Evolutionary conservation across 2,113 vertebrate genomes (phyloP), one percentile per base, ranked within the genome.

Genomic region (Heloderma charlesbogerti): DNA sequence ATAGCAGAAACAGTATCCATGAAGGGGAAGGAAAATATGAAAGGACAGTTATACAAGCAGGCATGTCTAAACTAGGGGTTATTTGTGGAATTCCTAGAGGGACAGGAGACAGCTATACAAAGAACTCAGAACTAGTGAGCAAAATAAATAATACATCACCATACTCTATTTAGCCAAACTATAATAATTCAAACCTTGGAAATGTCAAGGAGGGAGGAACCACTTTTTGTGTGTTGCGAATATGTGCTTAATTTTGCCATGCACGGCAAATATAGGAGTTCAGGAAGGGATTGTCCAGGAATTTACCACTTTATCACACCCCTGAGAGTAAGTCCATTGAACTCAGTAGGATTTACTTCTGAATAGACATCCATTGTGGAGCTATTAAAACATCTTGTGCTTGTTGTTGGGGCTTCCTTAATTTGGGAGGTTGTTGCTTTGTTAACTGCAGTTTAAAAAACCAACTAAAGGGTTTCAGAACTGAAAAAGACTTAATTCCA

Each of bases 301-400:
- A 90, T 80, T 22, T 92, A n/a, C 63, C 83, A 54, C 18, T 22
- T 83, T 81, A 86, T 92, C 51, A 94, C 93, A 91, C 93, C 66
- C 34, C 25, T 94, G 72, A 12, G 51, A 54, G 10, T 54, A 54
- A 54, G 10, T 12, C 51, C 51, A 54, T 54, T 54, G 51, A 54
- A 54, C 51, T 54, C 51, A 12, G 51, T 54, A 13, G 8, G 25
- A 48, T 79, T 79, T 45, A 79, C 10, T 79, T 48, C 25, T 78
- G 45, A 71, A 31, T 34, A 48, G 51, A 51, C 0, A 0, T 84
- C 75, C 66, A 57, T 66, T 80, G 27, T 45, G 22, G 48, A 0
- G 3, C 10, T 89, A 94, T 92, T 94, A 94, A 87, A 89, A 94
- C 90, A 54, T 81, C 87, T 86, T 94, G 92, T 57, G 80, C 81